Evolutionary conservation across 2,888 invertebrate genomes (phyloP), one percentile per base, ranked within the genome.

Genomic region (Ophioninae sp.): DNA sequence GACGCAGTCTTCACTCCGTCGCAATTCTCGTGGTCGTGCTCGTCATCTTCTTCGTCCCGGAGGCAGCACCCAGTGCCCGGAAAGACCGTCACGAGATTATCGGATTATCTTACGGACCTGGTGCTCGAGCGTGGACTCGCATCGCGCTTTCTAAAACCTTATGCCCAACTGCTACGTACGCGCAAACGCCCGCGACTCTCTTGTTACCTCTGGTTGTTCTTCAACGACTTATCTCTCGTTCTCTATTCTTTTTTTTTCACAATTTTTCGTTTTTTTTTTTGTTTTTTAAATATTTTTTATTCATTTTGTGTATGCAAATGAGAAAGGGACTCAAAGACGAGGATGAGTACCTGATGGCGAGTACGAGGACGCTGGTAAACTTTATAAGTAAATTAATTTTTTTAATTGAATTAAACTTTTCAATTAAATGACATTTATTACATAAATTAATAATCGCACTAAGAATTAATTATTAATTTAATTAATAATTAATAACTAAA

Each of bases 161-260:
- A 74, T 64, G 62, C 70, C 78, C 13, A 72, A 79, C 79, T 77
- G 81, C 82, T 50, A 73, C 83, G 85, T 86, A 85, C 84, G 84
- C 82, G 75, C 73, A 79, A 84, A 85, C 84, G 70, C 86, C 79
- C 85, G 83, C 75, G 67, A 83, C 76, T 83, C 82, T 81, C 85
- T 84, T 83, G 82, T 87, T 87, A 85, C 81, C 73, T 85, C 81
- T 67, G 83, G 84, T 86, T 76, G 84, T 86, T 87, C 86, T 87
- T 87, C 85, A 82, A 78, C 77, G 83, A 70, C 81, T 74, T 81
- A 79, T 67, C 57, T 74, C 74, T 75, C 39, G 20, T 13, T 75
- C 69, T 76, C 78, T 65, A 7, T 67, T 76, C 56, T 10, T 57
- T 20, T 30, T 44, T 69, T 50, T 39, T 30, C 1, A 30, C 30